Evolutionary conservation across 2,888 invertebrate species (phyloP).

Genomic region (Teleogryllus oceanicus): DNA sequence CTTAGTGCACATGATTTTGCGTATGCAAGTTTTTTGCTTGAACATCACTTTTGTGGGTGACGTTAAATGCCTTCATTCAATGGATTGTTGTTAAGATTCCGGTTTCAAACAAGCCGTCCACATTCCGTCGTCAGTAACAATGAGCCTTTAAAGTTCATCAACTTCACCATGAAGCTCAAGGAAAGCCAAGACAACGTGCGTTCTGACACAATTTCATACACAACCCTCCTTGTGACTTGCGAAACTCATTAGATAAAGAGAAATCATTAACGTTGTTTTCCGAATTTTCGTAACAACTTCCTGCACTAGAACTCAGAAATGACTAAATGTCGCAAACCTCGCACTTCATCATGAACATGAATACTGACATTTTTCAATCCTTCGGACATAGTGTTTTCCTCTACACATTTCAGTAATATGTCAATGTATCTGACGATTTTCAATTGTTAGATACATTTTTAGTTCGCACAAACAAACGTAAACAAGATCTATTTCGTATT

Average conservation of each 20-base stretch:
- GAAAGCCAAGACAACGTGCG: background rate
- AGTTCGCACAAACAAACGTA: no score
- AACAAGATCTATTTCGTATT: no score
- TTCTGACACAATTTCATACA: background rate
- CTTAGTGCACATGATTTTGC: background rate
- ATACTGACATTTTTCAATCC: background rate
- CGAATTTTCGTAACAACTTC: background rate
- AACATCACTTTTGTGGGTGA: background rate
- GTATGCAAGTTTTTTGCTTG: background rate
- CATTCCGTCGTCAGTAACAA: background rate
- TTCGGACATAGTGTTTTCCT: no score
- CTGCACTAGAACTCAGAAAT: background rate
- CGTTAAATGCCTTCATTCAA: background rate
- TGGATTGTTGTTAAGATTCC: background rate
- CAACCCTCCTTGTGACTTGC: background rate
- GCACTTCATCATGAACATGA: background rate
- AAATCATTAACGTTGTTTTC: background rate
- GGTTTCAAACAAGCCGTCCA: background rate
- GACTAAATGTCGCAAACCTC: background rate
- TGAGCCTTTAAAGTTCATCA: background rate
- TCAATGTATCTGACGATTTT: no score
- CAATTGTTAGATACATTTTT: no score
- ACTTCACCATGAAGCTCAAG: background rate
- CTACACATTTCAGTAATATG: no score
- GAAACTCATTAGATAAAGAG: background rate